These are phyloP conservation scores for Geotrypetes seraphini DNA, from an alignment of 2,797 vertebrate genomes.

Conservation along the genomic window DNA sequence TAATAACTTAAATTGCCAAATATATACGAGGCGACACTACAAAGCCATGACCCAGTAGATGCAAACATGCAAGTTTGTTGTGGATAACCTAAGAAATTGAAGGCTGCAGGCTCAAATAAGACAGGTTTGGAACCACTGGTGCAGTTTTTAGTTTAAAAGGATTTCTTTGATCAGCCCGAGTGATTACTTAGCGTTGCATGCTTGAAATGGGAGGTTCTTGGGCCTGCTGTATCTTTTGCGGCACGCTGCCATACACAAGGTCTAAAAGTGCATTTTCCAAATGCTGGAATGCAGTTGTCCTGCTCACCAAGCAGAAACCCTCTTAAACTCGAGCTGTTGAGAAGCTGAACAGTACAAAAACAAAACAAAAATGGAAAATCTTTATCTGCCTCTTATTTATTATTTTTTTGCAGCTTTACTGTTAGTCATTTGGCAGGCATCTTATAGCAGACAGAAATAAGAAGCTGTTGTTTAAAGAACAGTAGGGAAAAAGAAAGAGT, in stretches of 20 bases:
- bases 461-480: slow-evolving; percentile 11
- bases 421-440: slow-evolving; percentile 12
- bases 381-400: slow-evolving; percentile 1
- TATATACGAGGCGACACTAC: too few relatives aligned
- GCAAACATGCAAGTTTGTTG: too few relatives aligned
- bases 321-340: slow-evolving; percentile 4
- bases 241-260: slow-evolving; percentile 10
- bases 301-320: slow-evolving; percentile 9
- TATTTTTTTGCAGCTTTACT: slow-evolving; percentile 18
- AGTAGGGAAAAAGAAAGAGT: too few relatives aligned
- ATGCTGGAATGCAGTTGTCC: not conserved
- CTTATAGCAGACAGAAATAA: slow-evolving; percentile 4
- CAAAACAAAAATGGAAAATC: slow-evolving; percentile 1
- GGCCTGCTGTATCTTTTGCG: too few relatives aligned
- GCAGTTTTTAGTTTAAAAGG: too few relatives aligned
- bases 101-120: too few relatives aligned
- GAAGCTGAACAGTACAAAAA: slow-evolving; percentile 10
- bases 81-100: too few relatives aligned
- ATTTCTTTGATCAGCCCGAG: too few relatives aligned
- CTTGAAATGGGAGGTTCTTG: slow-evolving; percentile 7
- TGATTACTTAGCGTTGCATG: too few relatives aligned
- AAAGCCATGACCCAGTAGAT: too few relatives aligned
- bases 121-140: too few relatives aligned
- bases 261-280: slow-evolving; percentile 10
- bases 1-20: too few relatives aligned